phyloP scores from a whole-genome alignment of 2,113 vertebrate species.

The Pteronura brasiliensis region DNA sequence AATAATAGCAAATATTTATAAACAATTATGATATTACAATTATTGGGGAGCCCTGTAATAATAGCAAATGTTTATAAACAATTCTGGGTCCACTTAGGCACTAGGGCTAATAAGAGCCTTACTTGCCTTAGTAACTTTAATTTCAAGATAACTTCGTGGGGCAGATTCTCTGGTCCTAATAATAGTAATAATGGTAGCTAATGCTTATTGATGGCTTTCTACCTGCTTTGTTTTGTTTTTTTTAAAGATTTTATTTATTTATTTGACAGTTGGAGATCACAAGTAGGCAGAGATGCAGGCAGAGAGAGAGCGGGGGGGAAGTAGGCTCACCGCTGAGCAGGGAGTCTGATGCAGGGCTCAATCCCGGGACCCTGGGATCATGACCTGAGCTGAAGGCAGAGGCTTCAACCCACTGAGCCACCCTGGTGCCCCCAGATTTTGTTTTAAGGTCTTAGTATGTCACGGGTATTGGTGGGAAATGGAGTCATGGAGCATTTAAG shows the following conservation, averaged over 20 bases:
- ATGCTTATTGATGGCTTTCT: not conserved
- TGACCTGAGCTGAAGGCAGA: too few relatives aligned
- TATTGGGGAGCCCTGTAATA: not conserved
- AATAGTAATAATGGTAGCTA: not conserved
- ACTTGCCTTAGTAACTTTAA: not conserved
- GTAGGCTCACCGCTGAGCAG: too few relatives aligned
- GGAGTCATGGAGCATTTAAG: not conserved
- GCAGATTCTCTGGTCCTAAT: not conserved
- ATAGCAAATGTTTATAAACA: not conserved
- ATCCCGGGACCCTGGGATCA: too few relatives aligned
- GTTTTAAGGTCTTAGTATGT: not conserved
- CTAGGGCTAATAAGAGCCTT: not conserved
- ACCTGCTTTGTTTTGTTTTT: not conserved
- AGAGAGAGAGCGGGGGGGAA: too few relatives aligned
- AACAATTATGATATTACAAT: not conserved
- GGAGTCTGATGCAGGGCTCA: too few relatives aligned
- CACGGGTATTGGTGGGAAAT: not conserved
- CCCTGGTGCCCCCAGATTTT: not conserved
- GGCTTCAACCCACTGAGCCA: too few relatives aligned
- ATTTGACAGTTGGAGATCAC: too few relatives aligned
- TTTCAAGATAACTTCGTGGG: not conserved
- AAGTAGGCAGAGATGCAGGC: too few relatives aligned
- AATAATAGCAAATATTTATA: not conserved
- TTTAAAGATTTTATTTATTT: too few relatives aligned
- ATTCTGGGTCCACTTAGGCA: not conserved